Percentiles rank a stretch among this genome's conserved stretches.
Evolutionary conservation across 2,113 vertebrate species (phyloP).

Genomic region (Lota lota): DNA sequence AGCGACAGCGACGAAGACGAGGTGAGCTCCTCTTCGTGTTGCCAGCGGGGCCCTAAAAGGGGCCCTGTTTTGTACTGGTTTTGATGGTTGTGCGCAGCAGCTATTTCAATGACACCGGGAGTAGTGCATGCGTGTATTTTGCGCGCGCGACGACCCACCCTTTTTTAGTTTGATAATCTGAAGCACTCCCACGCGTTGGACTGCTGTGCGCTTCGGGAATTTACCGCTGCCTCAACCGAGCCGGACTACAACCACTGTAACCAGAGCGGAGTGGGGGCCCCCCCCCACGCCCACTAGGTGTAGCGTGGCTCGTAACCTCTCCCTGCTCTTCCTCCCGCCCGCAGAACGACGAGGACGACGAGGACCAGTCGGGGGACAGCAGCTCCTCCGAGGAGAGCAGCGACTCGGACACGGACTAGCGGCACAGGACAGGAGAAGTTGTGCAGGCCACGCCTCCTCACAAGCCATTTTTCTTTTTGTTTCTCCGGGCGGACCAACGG

Average conservation of each 20-base stretch:
- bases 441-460: conserved; percentile 71
- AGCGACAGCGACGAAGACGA: conserved; percentile 67
- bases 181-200: too few relatives aligned
- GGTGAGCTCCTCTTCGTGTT: background rate
- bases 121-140: too few relatives aligned
- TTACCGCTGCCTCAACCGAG: too few relatives aligned
- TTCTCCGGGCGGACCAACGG: conserved; percentile 4
- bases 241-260: too few relatives aligned
- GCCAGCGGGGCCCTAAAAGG: too few relatives aligned
- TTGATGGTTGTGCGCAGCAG: too few relatives aligned
- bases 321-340: background rate
- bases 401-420: conserved; percentile 72
- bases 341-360: conserved; percentile 67
- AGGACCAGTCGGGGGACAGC: conserved; percentile 65
- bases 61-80: too few relatives aligned
- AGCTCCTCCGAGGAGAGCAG: conserved; percentile 70
- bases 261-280: too few relatives aligned
- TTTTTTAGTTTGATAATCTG: too few relatives aligned
- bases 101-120: too few relatives aligned
- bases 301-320: background rate
- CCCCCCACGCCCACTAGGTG: background rate
- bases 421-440: conserved; percentile 54
- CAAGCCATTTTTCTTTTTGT: conserved; percentile 29
- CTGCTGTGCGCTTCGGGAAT: too few relatives aligned
- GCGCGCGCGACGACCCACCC: too few relatives aligned